Base-by-base conservation (phyloP, 2,888 invertebrate species). In the Yponomeuta cagnagella region DNA sequence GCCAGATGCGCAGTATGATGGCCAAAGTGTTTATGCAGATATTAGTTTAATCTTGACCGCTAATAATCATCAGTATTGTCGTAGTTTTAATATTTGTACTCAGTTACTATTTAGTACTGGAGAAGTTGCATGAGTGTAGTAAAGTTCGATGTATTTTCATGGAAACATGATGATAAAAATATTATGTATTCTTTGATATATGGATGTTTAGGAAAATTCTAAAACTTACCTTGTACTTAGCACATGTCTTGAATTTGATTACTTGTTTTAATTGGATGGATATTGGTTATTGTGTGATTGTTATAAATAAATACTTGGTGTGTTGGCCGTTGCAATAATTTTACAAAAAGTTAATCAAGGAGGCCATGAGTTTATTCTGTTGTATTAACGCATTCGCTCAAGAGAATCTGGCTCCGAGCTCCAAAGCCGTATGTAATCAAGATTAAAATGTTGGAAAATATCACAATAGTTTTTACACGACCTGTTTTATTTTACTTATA, bases 111-210 rank as follows among this genome's bases (percentile, higher is more conserved):
- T 43, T 43, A 43, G 43, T 43, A 8, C 43, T 1, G 43, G 9
- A 43, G 9, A 43, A 5, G 43, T 58, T 15, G 52, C 52, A 58
- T 58, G 52, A 58, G 52, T 52, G 52, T 52, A 52, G 52, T 58
- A 15, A 58, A 58, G 52, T 58, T 69, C 69, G 69, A 58, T 52
- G 52, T 69, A 69, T 58, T 64, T 70, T 30, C 64, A 64, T 70
- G 4, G 9, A 69, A 52, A 69, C 31, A 4, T 9, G 2, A 58
- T 58, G 15, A 58, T 58, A 15, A 15, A 4, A 15, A 15, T 15
- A 58, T 12, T 15, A 58, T 3, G 52, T 58, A 1, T 58, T 3
- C 52, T 8, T 43, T 43, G 1, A 8, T 3, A 58, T 15, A 15
- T 58, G 52, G 15, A 31, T 48, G 10, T 43, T 43, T 63, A 69